Conservation (phyloP, 2,113 vertebrate species). For the Buteo buteo region DNA sequence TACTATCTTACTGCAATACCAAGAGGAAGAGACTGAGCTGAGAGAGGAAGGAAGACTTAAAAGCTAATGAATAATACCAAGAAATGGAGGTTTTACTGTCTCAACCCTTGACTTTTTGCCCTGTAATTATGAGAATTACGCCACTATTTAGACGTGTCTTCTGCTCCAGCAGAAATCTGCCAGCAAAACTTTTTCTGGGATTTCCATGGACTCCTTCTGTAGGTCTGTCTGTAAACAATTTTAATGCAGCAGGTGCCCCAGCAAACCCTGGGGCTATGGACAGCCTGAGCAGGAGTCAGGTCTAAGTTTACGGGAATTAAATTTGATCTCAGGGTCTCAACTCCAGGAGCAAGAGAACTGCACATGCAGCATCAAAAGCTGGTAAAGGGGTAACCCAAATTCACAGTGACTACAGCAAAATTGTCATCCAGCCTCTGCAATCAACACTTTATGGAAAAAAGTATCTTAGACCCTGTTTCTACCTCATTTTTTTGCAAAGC, state of each 20-base stretch:
- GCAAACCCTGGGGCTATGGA: neutral
- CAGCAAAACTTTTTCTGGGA: neutral
- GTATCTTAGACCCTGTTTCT: neutral
- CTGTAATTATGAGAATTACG: neutral
- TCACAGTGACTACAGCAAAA: neutral
- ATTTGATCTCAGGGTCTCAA: neutral
- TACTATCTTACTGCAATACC: neutral
- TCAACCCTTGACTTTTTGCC: neutral
- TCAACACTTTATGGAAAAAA: neutral
- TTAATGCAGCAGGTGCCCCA: neutral
- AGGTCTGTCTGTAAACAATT: neutral
- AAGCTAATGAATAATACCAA: neutral
- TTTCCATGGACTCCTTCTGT: neutral
- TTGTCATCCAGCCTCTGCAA: neutral
- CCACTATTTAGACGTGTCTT: rapidly evolving
- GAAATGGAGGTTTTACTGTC: neutral
- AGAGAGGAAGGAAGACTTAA: neutral
- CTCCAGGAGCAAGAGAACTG: neutral
- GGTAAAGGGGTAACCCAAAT: neutral
- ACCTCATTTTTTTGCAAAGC: neutral
- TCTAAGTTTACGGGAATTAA: neutral
- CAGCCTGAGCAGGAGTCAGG: neutral
- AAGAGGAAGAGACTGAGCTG: neutral
- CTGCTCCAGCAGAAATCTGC: neutral
- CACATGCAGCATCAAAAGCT: neutral